Evolutionary conservation across 2,888 invertebrate species (phyloP), one percentile per base, ranked within the genome.

Genomic region (Amphipyra berbera): DNA sequence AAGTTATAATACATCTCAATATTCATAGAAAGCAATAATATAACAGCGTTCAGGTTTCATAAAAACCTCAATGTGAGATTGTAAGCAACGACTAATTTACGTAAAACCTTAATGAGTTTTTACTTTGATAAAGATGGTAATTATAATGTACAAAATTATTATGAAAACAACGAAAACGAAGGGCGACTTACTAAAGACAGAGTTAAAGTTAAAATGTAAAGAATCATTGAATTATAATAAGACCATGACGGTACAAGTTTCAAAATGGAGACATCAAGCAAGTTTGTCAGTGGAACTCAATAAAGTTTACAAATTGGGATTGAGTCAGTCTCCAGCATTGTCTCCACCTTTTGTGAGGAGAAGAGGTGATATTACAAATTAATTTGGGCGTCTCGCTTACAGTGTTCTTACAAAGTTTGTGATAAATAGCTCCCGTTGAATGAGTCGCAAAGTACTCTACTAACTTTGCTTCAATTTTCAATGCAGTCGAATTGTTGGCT

Each of bases 361-460:
- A 64, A 53, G 53, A 68, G 61, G 66, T 74, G 60, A 68, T 65
- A 61, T 77, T 56, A 72, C 57, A 69, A 76, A 78, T 76, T 74
- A 78, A 78, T 76, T 78, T 74, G 54, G 42, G 33, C 65, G 41
- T 52, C 50, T 61, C 48, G 46, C 45, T 56, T 60, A 63, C 73
- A 62, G 49, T 69, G 54, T 76, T 62, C 66, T 53, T 33, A 14
- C 15, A 15, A 76, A 76, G 62, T 78, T 76, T 71, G 15, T 71
- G 79, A 78, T 78, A 68, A 76, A 77, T 78, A 65, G 63, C 63
- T 37, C 41, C 44, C 13, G 13, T 45, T 58, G 48, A 72, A 52
- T 61, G 42, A 66, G 13, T 60, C n/a, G 12, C 44, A 27, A 61
- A 57, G 54, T 42, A 54, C 49, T 48, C n/a, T 9, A 0, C 38